Evolutionary conservation across 1,140 invertebrate species (phyloP), one percentile per base, ranked within the genome.

Genomic region (Scaptodrosophila lebanonensis): DNA sequence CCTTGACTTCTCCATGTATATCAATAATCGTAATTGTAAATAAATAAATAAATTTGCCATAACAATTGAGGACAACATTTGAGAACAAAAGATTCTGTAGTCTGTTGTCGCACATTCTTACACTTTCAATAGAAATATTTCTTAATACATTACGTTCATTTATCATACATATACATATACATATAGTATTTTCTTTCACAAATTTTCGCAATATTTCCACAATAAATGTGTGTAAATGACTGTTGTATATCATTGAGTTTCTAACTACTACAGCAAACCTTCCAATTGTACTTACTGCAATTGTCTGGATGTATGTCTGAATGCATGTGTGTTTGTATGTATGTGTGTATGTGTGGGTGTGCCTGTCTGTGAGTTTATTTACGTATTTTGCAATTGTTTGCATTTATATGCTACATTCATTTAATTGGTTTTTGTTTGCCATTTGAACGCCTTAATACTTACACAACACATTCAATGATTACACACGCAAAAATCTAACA

Each of bases 11-110:
- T 47, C 47, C 25, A 50, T 45, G 25, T 56, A 17, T 63, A 53
- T 44, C 58, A 52, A 56, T 71, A 50, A 70, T 62, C 30, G 49
- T 69, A 63, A 66, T 72, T 16, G 39, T 57, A 63, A 58, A 63
- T 63, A 68, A 79, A 71, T 79, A 82, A 79, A 82, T 79, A 82
- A 54, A 79, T 69, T 60, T 71, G 72, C 76, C 61, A 39, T 79
- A 79, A 79, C 73, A 79, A 79, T 79, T 71, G 73, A 68, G 73
- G 73, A 77, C 73, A 79, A 82, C 73, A 79, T 73, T 73, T 64
- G 68, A 82, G 73, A 79, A 79, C 73, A 79, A 79, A 79, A 79
- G 73, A 79, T 77, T 77, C 73, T 50, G 60, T 59, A 79, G 47
- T 51, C 66, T 77, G 72, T 77, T 79, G 72, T 61, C 72, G 40